Percentiles rank a stretch among this genome's conserved stretches.
Evolutionary conservation across 2,888 invertebrate species (phyloP).

Genomic region (Carcina quercana): DNA sequence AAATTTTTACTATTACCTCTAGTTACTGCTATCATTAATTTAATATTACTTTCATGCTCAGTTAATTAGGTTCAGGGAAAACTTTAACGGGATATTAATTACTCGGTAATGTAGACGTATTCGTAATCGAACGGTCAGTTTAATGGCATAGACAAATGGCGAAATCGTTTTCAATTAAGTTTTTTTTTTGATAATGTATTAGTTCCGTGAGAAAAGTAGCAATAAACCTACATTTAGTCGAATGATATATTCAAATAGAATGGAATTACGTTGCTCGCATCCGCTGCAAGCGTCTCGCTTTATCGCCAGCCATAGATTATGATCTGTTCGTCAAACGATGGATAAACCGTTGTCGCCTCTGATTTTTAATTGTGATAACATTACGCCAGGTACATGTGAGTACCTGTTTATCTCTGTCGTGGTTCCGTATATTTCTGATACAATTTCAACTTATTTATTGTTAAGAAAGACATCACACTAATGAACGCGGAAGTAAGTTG

Average conservation of each 20-base stretch:
- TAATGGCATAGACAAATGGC: slow-evolving; percentile 58
- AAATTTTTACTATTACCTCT: slow-evolving; percentile 8
- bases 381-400: slow-evolving; percentile 30
- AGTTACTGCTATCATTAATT: no score
- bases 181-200: slow-evolving; percentile 63
- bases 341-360: slow-evolving; percentile 49
- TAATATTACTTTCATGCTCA: slow-evolving; percentile 14
- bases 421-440: slow-evolving; percentile 28
- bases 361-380: slow-evolving; percentile 48
- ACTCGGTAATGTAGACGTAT: slow-evolving; percentile 20
- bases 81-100: slow-evolving; percentile 36
- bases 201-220: slow-evolving; percentile 73
- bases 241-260: slow-evolving; percentile 72
- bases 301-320: slow-evolving; percentile 47
- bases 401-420: slow-evolving; percentile 27
- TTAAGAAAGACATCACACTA: no score
- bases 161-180: slow-evolving; percentile 65
- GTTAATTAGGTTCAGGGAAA: slow-evolving; percentile 37
- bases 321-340: slow-evolving; percentile 64
- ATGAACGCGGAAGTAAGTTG: no score
- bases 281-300: slow-evolving; percentile 61
- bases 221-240: slow-evolving; percentile 71
- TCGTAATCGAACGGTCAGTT: slow-evolving; percentile 42
- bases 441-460: no score
- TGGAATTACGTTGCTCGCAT: slow-evolving; percentile 63